Conservation (phyloP, 37 sponge, comb jelly and placozoan species). For the Halisarca cf. caerulea region DNA sequence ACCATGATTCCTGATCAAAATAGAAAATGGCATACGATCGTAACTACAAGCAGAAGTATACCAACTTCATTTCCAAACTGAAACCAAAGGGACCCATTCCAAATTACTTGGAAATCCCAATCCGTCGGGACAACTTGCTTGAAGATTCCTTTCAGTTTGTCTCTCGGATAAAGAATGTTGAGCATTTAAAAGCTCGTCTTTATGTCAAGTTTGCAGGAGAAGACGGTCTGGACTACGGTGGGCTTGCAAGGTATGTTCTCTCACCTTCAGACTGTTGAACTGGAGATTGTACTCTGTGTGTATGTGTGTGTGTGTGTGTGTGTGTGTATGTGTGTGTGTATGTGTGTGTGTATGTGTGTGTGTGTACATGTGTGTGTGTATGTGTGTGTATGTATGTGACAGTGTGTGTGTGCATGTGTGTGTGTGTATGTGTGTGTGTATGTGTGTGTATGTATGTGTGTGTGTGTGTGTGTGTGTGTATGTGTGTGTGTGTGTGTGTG, state of each 20-base stretch:
- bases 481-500: too few species aligned
- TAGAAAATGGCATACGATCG: constrained; percentile 77
- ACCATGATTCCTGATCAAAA: not conserved
- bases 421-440: too few species aligned
- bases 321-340: too few species aligned
- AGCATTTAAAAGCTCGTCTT: constrained; percentile 51
- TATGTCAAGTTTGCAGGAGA: constrained; percentile 88
- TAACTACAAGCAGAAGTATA: constrained; percentile 86
- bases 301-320: not conserved
- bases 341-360: too few species aligned
- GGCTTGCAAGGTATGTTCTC: constrained; percentile 76
- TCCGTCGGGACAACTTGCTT: constrained; percentile 64
- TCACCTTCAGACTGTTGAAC: too few species aligned
- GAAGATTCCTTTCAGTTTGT: constrained; percentile 83
- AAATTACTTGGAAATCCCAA: constrained; percentile 66
- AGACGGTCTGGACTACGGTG: constrained; percentile 96
- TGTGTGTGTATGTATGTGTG: too few species aligned
- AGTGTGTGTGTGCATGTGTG: too few species aligned
- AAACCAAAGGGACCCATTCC: constrained; percentile 52
- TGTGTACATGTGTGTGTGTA: too few species aligned
- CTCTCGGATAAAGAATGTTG: constrained; percentile 62
- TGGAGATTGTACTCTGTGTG: not conserved
- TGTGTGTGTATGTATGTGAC: too few species aligned
- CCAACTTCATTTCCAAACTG: constrained; percentile 72
- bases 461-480: too few species aligned